Evolutionary conservation across 1,140 invertebrate species (phyloP).

Genomic region (Danaus plexippus): DNA sequence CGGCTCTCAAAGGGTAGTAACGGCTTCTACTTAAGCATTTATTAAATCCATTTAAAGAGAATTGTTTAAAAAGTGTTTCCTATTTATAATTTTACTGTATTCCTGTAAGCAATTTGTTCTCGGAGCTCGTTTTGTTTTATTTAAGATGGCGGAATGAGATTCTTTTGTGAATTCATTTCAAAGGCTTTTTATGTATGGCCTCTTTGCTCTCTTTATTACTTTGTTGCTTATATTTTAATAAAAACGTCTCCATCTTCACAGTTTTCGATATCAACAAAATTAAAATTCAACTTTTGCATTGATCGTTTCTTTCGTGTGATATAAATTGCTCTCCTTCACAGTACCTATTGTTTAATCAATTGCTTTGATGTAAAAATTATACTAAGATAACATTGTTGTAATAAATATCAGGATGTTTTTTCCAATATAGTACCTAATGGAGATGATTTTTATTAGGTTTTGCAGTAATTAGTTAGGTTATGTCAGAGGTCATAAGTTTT

Average conservation of each 20-base stretch:
- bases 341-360: too few species aligned
- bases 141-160: background rate
- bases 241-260: too few species aligned
- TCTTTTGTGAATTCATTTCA: constrained; percentile 16
- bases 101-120: constrained; percentile 23
- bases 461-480: too few species aligned
- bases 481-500: too few species aligned
- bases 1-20: constrained; percentile 61
- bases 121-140: background rate
- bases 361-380: too few species aligned
- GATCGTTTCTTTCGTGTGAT: too few species aligned
- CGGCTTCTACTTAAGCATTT: constrained; percentile 52
- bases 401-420: too few species aligned
- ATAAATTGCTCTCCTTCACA: too few species aligned
- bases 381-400: too few species aligned
- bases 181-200: constrained; percentile 7
- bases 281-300: constrained; percentile 12
- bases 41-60: constrained; percentile 62
- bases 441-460: too few species aligned
- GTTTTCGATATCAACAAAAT: background rate
- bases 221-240: too few species aligned
- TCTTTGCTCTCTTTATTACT: background rate
- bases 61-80: constrained; percentile 52
- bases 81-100: constrained; percentile 34
- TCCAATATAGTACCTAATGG: too few species aligned